Evolutionary conservation across 2,113 vertebrate species (phyloP), one percentile per base, ranked within the genome.

Genomic region (Tinamus guttatus): DNA sequence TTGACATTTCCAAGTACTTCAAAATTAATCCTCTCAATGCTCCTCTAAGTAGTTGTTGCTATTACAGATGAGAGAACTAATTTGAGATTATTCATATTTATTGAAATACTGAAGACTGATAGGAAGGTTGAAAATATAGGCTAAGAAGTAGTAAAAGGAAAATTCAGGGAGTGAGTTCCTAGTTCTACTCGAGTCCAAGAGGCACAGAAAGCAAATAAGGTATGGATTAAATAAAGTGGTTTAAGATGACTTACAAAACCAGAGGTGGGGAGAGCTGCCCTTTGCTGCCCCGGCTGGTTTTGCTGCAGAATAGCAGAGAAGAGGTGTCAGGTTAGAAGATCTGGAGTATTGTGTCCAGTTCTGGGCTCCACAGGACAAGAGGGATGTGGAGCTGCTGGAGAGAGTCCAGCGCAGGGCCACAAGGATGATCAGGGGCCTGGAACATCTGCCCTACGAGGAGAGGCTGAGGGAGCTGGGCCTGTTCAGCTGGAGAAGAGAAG

Each of bases 1-100:
- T 97, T 96, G 95, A 97, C 95, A 87, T 96, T 93, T 41, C 36
- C 13, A 78, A 90, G 90, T 69, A 16, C 88, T 97, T 80, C 38
- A 34, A 14, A 62, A 80, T 82, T 97, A 96, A 96, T 96, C 90
- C 88, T 87, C 92, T 96, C 93, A 24, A 45, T 0, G 30, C 0
- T 14, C 43, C 58, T 93, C 65, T 89, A 76, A 96, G 93, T 92
- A 87, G 82, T 85, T 85, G 93, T 88, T 96, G 92, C 70, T 81
- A 76, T 52, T 92, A 67, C 84, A 93, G 94, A 94, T 67, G 94
- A 96, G 90, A 93, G 88, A 89, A 87, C 65, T 87, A 68, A 93
- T 97, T 96, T 82, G 83, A 79, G 88, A 89, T 96, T 91, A 96
- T 87, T 96, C 63, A 13, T 62, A 16, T 93, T 92, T 94, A 82